Evolutionary conservation across 92 coral and sea anemone genomes (phyloP), one percentile per base, ranked within the genome.

Genomic region (Zoanthus sociatus): DNA sequence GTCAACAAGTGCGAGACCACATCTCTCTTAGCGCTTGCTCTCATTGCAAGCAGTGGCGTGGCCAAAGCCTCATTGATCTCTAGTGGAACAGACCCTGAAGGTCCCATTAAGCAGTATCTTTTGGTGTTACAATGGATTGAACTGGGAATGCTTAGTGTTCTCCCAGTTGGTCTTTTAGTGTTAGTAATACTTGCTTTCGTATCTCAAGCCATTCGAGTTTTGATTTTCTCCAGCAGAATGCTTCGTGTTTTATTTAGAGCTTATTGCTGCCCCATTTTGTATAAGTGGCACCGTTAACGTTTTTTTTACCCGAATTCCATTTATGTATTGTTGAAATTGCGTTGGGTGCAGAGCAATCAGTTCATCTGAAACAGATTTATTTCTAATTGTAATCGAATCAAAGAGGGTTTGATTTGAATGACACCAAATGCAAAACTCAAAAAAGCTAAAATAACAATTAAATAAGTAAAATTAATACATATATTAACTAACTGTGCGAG

Each of bases 1-100:
- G 89, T 84, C 76, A 86, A 90, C 87, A 60, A 68, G 26, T 78
- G 89, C 47, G 92, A 90, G 51, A 69, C 82, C 0, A 8, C 85
- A 45, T 90, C 92, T 5, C 87, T 90, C 0, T 4, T 78, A 60
- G 78, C 89, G 50, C 53, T 90, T 87, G 77, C 60, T 58, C 37
- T 37, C 8, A 90, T 90, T 14, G 87, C 79, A 13, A 85, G 89
- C 14, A 56, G 85, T 79, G 78, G 82, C 48, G 81, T 90, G 55
- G 87, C 83, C 0, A 86, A 90, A 73, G 87, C 88, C 0, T 32
- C 77, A 0, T 61, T 77, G 63, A 60, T 90, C 31, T 85, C 92
- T 16, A 66, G 10, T 44, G 89, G 92, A 16, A 50, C 77, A 56
- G 87, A 90, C 6, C 82, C 92, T 13, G 33, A 33, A 9, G 89